Conservation (phyloP, 1,140 invertebrate species). For the Dendrolimus punctatus region DNA sequence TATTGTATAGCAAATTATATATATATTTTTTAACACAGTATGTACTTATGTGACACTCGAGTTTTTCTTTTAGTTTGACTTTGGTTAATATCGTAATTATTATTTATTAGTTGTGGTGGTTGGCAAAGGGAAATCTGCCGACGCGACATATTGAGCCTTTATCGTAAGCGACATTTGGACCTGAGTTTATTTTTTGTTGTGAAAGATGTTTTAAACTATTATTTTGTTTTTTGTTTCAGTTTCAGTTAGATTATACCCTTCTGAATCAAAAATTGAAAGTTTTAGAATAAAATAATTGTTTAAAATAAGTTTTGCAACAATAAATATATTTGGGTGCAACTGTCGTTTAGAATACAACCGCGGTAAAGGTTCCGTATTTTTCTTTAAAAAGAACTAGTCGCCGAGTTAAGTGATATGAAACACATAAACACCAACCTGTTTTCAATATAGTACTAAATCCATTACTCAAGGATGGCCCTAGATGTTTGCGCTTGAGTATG, state of each 20-base stretch:
- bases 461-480: slow-evolving; percentile 52
- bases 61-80: slow-evolving; percentile 4
- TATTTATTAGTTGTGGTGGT: slow-evolving; percentile 10
- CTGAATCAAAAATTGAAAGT: no score
- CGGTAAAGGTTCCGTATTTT: slow-evolving; percentile 8
- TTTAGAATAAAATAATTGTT: no score
- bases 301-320: no score
- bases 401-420: slow-evolving; percentile 27
- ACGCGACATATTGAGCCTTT: slow-evolving; percentile 3
- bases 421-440: slow-evolving; percentile 42
- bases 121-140: slow-evolving; percentile 42
- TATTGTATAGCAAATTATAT: slow-evolving; percentile 6
- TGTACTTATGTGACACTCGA: slow-evolving; percentile 2
- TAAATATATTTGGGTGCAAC: no score
- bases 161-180: no score
- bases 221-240: no score
- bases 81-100: slow-evolving; percentile 6
- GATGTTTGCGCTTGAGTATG: slow-evolving; percentile 61
- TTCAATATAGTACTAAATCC: slow-evolving; percentile 44
- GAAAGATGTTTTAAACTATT: no score
- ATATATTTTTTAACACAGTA: slow-evolving; percentile 1
- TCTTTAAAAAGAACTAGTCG: slow-evolving; percentile 25
- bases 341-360: no score
- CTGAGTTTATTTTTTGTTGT: no score
- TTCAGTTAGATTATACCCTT: no score